Base-by-base conservation (phyloP, 2,797 vertebrate species). In the Sebastes oblongus region DNA sequence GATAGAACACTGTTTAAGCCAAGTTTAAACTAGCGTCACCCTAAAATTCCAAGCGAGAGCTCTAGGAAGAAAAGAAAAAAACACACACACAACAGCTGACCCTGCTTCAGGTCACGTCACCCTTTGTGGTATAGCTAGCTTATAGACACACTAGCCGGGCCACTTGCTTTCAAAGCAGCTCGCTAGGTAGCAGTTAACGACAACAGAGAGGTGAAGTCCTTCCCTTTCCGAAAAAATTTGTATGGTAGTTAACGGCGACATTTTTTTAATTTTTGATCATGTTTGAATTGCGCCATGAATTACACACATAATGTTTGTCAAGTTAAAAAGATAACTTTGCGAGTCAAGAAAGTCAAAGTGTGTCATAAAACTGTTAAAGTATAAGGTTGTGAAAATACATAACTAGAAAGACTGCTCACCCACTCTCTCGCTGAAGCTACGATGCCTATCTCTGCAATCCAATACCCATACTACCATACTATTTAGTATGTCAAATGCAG, bases 71-170 rank as follows among this genome's bases (percentile, higher is more conserved):
- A 68, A 54, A 54, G 10, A 54, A 54, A 66, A 68, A n/a, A 54
- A 54, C 0, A 54, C 9, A 50, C 18, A 71, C 7, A 73, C 58
- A 72, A 52, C 66, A 75, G 82, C 73, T 25, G 84, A 85, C 87
- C 86, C 62, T 56, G 69, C 85, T 78, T 84, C 77, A 77, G 85
- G 80, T 75, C 61, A 22, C 34, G 1, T 77, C 55, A 87, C 80
- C 81, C 67, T 73, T 79, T 74, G 69, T 59, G 54, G 62, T 58
- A 42, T 67, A 87, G 88, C 85, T 75, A 90, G 83, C 78, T 84
- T 81, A 88, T 55, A 66, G 78, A 81, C 68, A 25, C 75, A 52
- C 83, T 39, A 77, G 78, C 66, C 2, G 54, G 46, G 64, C 71
- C 59, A 46, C 67, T 87, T 59, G n/a, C 55, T 80, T 34, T 59